These are phyloP conservation scores for Drosophila bocki DNA, from an alignment of 1,140 invertebrate genomes.

Conservation along the genomic window DNA sequence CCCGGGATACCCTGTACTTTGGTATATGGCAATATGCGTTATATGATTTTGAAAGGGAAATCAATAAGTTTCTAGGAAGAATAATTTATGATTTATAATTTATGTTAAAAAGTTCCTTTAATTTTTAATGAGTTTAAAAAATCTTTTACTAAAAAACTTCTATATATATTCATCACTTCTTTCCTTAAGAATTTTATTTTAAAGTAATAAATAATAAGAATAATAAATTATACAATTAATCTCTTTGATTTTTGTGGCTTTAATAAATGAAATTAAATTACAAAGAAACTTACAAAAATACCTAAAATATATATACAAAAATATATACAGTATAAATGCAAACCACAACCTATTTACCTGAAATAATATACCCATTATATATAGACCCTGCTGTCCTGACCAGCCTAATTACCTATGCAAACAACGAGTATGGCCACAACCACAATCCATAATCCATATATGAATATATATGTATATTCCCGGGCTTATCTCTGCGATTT, in stretches of 20 bases:
- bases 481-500: neutral
- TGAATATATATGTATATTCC: neutral
- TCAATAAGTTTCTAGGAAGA: no score
- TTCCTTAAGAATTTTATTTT: no score
- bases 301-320: neutral
- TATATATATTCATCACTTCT: no score
- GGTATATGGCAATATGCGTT: neutral
- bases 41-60: neutral
- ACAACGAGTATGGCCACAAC: constrained; percentile 4
- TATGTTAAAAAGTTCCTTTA: no score
- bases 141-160: no score
- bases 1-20: constrained; percentile 15
- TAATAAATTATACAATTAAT: no score
- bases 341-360: neutral
- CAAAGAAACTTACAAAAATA: no score
- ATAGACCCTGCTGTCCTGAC: neutral
- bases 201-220: no score
- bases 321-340: neutral
- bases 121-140: no score
- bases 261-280: neutral
- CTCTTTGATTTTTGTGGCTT: neutral
- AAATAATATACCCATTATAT: constrained; percentile 5
- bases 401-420: constrained; percentile 22
- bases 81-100: no score
- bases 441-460: constrained; percentile 16